Percentiles rank a stretch among this genome's conserved stretches.
Conservation (phyloP, 1,140 invertebrate species). For the Coelopa frigida region DNA sequence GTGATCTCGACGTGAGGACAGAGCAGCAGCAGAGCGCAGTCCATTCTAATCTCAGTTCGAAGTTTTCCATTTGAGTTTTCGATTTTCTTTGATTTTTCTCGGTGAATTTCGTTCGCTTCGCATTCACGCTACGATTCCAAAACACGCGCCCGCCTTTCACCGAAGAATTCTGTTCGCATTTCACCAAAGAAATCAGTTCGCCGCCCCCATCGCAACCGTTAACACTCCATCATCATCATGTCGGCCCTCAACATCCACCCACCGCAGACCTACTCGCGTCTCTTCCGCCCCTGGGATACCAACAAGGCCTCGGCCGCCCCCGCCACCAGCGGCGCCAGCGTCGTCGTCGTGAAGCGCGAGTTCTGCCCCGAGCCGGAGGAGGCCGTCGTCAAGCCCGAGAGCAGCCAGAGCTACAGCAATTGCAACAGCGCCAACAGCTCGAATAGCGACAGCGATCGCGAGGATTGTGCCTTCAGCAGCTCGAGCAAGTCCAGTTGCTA, state of each 20-base stretch:
- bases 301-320: slow-evolving; percentile 9
- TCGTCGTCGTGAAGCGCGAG: slow-evolving; percentile 31
- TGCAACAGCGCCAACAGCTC: neutral
- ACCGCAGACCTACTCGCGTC: slow-evolving; percentile 42
- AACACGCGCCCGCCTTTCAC: too few species aligned
- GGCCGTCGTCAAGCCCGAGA: too few species aligned
- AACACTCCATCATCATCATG: slow-evolving; percentile 17
- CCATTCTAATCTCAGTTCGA: too few species aligned
- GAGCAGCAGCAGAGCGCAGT: slow-evolving; percentile 6
- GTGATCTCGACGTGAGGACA: slow-evolving; percentile 37
- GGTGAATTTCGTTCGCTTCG: too few species aligned
- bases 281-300: slow-evolving; percentile 44
- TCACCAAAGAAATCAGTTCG: slow-evolving; percentile 5
- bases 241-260: slow-evolving; percentile 38
- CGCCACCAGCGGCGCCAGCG: slow-evolving; percentile 5
- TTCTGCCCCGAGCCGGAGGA: too few species aligned
- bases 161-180: too few species aligned
- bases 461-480: slow-evolving; percentile 21
- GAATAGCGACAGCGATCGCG: slow-evolving; percentile 28
- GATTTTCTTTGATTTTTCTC: too few species aligned
- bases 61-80: too few species aligned
- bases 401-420: neutral
- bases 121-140: too few species aligned
- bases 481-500: slow-evolving; percentile 26
- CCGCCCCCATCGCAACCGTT: neutral